Conservation (phyloP, 2,113 vertebrate species). For the Vidua chalybeata region DNA sequence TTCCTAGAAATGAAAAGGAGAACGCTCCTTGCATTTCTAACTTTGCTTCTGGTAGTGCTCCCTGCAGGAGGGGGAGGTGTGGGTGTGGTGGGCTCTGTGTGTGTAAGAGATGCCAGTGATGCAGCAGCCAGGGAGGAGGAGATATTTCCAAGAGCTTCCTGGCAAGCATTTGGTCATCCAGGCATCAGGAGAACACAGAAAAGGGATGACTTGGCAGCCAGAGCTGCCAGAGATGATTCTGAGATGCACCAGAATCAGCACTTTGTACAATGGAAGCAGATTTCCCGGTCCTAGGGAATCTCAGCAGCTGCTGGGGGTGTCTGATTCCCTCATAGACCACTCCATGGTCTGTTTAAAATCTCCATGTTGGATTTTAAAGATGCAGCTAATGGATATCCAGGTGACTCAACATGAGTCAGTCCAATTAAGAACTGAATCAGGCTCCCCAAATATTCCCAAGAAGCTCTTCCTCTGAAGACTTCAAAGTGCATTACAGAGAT, state of each 20-base stretch:
- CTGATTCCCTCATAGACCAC: neutral
- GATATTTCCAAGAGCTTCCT: conserved; percentile 4
- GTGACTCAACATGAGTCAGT: conserved; percentile 47
- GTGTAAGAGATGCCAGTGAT: conserved; percentile 61
- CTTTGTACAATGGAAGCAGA: neutral
- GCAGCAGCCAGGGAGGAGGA: conserved; percentile 41
- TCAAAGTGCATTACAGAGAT: conserved; percentile 51
- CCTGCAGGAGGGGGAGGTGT: conserved; percentile 34
- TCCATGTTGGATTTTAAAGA: neutral
- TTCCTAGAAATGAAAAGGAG: conserved; percentile 27
- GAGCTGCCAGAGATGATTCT: neutral
- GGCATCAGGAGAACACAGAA: neutral
- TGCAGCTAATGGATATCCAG: conserved; percentile 19
- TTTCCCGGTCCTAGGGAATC: neutral
- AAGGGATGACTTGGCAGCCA: neutral
- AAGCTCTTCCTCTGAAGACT: conserved; percentile 55
- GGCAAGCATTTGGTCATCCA: neutral
- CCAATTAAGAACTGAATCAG: conserved; percentile 65
- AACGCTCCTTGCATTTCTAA: conserved; percentile 22
- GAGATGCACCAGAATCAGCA: neutral
- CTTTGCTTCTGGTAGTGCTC: conserved; percentile 31
- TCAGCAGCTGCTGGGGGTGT: neutral
- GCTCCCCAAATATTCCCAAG: conserved; percentile 49
- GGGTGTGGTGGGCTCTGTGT: conserved; percentile 66
- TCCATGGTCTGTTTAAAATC: neutral